Base-by-base conservation (phyloP, 2,797 vertebrate genomes). In the Paedocypris micromegethes region DNA sequence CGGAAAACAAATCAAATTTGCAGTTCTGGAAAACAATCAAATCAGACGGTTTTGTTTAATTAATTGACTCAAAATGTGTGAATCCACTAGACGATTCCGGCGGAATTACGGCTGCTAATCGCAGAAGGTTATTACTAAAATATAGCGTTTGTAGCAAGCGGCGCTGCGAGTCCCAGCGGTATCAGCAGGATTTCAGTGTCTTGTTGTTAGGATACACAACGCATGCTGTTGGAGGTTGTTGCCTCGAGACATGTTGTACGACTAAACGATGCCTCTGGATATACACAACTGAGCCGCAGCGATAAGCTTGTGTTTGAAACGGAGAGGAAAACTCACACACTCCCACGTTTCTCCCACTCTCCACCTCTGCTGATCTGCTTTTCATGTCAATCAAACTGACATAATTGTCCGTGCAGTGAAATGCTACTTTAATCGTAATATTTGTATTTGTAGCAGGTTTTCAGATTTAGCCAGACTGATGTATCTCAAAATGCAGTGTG, bases 21-120 rank as follows among this genome's bases (percentile, higher is more conserved):
- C 77, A 47, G 69, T 23, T 41, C 42, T 82, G 82, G 79, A 78
- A 77, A 79, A 83, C 83, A 82, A 88, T 86, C 83, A 79, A 87
- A 87, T 88, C 84, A 86, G 81, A 45, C 77, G 56, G 85, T 85
- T 89, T 87, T 73, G 75, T 85, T 80, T 86, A 90, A 91, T 90
- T 89, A 87, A 90, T 90, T 88, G 84, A 85, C 79, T 79, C 68
- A 80, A 79, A 79, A 79, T 56, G 79, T 85, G 86, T 86, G 87
- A 86, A 80, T 82, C 79, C 79, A 79, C 79, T 72, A 60, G 84
- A 81, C 76, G 66, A 88, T 87, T 87, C 79, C 73, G 83, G 74
- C 62, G 60, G 84, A 89, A 89, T 90, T 88, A 82, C 84, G 85
- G 86, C 86, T 87, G 87, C 89, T 91, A 90, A 91, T 90, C 84